Percentiles rank a stretch among this genome's conserved stretches.
Conservation (phyloP, 2,113 vertebrate species). For the Lipophrys pholis region DNA sequence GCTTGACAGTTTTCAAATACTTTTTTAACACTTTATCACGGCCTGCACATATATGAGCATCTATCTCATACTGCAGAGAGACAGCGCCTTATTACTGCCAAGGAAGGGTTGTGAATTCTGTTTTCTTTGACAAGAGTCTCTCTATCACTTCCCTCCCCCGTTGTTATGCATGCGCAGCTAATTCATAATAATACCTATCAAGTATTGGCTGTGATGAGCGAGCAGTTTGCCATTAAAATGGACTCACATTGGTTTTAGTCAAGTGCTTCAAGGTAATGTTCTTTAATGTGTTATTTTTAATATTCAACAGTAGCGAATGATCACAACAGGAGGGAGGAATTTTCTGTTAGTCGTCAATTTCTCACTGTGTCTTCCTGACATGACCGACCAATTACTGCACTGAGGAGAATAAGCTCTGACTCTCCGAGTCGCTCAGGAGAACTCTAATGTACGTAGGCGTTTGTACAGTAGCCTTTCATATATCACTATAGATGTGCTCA, state of each 20-base stretch:
- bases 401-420: conserved; percentile 45
- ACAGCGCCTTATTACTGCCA: conserved; percentile 20
- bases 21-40: conserved; percentile 35
- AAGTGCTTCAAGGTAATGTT: conserved; percentile 71
- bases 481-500: conserved; percentile 34
- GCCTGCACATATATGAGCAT: conserved; percentile 32
- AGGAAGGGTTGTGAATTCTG: conserved; percentile 31
- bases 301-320: conserved; percentile 66
- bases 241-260: conserved; percentile 69
- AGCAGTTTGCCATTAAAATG: conserved; percentile 65
- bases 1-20: conserved; percentile 46
- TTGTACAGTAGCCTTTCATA: conserved; percentile 30
- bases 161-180: conserved; percentile 56
- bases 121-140: conserved; percentile 41
- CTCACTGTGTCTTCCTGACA: conserved; percentile 65
- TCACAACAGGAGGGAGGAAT: conserved; percentile 69
- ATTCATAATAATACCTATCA: conserved; percentile 72
- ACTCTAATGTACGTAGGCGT: conserved; percentile 22
- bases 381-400: conserved; percentile 72
- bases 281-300: conserved; percentile 76
- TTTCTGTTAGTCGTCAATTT: conserved; percentile 70
- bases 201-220: conserved; percentile 53
- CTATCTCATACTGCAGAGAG: conserved; percentile 28
- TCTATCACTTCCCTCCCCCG: conserved; percentile 39
- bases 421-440: conserved; percentile 20